Conservation (phyloP, 2,797 vertebrate genomes). For the Sebastolobus altivelis region DNA sequence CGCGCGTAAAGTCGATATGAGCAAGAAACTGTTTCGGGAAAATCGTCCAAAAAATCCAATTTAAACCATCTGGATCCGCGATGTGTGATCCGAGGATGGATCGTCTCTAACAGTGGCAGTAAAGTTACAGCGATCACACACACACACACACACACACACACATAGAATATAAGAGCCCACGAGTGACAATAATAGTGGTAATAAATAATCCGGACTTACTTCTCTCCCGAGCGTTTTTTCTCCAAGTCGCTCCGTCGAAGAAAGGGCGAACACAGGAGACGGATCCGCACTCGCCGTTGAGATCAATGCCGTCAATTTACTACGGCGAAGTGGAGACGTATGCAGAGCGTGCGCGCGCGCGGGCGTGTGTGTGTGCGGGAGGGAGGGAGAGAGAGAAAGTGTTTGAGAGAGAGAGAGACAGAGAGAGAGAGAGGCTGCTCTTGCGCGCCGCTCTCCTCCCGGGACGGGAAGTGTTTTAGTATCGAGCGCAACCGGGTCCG, state of each 20-base stretch:
- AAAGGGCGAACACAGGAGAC: slow-evolving; percentile 55
- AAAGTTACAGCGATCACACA: slow-evolving; percentile 26
- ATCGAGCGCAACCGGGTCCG: slow-evolving; percentile 62
- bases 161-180: background rate
- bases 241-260: slow-evolving; percentile 67
- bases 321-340: slow-evolving; percentile 69
- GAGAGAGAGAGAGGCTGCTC: slow-evolving; percentile 47
- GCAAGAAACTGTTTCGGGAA: background rate
- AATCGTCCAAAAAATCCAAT: slow-evolving; percentile 9
- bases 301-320: slow-evolving; percentile 73
- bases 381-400: slow-evolving; percentile 3
- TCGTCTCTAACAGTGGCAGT: slow-evolving; percentile 33
- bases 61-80: slow-evolving; percentile 1
- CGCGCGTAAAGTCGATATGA: background rate
- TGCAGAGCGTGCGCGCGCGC: slow-evolving; percentile 46
- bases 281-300: slow-evolving; percentile 65
- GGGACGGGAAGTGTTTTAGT: slow-evolving; percentile 71
- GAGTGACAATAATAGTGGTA: background rate
- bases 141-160: background rate
- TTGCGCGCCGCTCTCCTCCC: slow-evolving; percentile 76
- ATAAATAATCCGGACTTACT: slow-evolving; percentile 51
- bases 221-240: slow-evolving; percentile 39
- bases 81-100: slow-evolving; percentile 3
- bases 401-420: slow-evolving; percentile 15
- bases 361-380: slow-evolving; percentile 23